Evolutionary conservation across 2,797 vertebrate species (phyloP), one percentile per base, ranked within the genome.

Genomic region (Hyperoplus lanceolatus): DNA sequence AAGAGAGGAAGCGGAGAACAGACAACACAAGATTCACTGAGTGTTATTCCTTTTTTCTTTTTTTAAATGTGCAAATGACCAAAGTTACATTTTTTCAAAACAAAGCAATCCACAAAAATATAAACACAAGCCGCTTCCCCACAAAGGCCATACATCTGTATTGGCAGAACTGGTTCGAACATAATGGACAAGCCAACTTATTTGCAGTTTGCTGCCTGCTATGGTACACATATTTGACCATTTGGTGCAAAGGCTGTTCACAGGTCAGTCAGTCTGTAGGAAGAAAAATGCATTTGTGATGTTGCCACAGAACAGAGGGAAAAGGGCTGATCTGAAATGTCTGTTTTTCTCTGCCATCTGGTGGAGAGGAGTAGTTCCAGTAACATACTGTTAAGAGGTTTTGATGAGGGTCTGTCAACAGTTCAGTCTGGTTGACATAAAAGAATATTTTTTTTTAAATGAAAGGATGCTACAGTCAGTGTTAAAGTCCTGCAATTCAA

Each of bases 71-170:
- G 73, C 71, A 86, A 91, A 87, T 81, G 86, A 86, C 67, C 80
- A 90, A 90, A 84, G 70, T 82, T 74, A 51, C 78, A 29, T 29
- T 29, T 29, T 29, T 83, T 89, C 80, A 91, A 84, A 91, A 54
- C 50, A 82, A 68, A 80, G 12, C 53, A 74, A 84, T 38, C 12
- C 60, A 89, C 69, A 87, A 83, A 90, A 81, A 83, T 68, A 88
- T 10, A 77, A 74, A 76, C 67, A 73, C 16, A 87, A 79, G 73
- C 53, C 57, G 29, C 43, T 75, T 73, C 4, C 21, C 69, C 38
- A 61, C 4, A 65, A 13, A 51, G 13, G 73, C 36, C 7, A 10
- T 42, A 64, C 42, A 50, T 6, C 57, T 67, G 59, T 77, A 39
- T 80, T 45, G 29, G 65, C 8, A 60, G 38, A 60, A 63, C 63